phyloP scores from a whole-genome alignment of 2,113 vertebrate species.

The Pelvicachromis taeniatus region DNA sequence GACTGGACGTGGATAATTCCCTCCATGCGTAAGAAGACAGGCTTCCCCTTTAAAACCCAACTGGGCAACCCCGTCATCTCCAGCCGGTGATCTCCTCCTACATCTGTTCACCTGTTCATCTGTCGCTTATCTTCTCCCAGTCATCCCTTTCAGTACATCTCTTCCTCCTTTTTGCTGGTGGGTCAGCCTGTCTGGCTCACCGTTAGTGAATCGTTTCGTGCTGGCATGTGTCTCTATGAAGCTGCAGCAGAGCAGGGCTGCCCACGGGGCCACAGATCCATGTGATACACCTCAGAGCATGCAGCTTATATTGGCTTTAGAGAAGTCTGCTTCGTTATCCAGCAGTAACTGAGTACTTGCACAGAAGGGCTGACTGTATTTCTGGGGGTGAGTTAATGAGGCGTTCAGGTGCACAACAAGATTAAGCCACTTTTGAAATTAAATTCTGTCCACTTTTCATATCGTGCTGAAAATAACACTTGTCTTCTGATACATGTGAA shows the following conservation, averaged over 20 bases:
- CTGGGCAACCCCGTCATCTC: constrained; percentile 5
- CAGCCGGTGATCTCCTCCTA: background rate
- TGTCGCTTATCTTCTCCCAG: background rate
- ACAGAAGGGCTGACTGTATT: background rate
- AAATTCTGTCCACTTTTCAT: background rate
- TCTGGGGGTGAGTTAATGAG: background rate
- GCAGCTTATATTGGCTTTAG: background rate
- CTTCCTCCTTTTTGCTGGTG: background rate
- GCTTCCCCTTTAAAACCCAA: constrained; percentile 8
- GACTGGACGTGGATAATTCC: constrained; percentile 32
- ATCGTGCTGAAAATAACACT: background rate
- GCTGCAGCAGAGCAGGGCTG: background rate
- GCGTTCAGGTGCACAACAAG: background rate
- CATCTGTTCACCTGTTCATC: constrained; percentile 22
- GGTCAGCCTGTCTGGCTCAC: background rate
- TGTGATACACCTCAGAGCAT: background rate
- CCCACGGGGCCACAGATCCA: background rate
- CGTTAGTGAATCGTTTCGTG: constrained; percentile 19
- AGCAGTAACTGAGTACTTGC: background rate
- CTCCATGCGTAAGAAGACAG: background rate
- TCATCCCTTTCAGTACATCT: background rate
- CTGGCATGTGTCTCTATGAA: constrained; percentile 6
- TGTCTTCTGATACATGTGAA: background rate
- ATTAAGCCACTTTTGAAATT: background rate
- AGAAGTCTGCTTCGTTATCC: background rate